A percentile compares a stretch with the other conserved stretches of the same genome.
phyloP scores from a whole-genome alignment of 2,888 invertebrate genomes.

The Autographa gamma region DNA sequence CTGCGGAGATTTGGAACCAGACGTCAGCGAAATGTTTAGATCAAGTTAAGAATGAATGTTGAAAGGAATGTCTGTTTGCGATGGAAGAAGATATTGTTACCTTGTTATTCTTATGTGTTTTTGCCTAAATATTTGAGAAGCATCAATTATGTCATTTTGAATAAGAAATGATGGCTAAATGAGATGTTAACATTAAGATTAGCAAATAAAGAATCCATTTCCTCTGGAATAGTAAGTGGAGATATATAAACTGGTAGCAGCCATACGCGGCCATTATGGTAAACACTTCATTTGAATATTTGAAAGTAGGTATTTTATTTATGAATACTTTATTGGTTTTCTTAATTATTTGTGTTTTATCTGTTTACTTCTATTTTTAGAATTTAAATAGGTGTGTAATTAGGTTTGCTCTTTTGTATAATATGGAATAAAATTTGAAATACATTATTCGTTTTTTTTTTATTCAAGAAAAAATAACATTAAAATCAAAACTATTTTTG shows the following conservation, averaged over 20 bases:
- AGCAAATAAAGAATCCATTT: conserved; percentile 37
- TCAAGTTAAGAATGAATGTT: conserved; percentile 18
- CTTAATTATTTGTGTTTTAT: neutral
- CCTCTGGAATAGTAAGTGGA: conserved; percentile 20
- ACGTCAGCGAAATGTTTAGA: conserved; percentile 19
- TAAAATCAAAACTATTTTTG: too few relatives aligned
- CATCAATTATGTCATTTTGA: conserved; percentile 27
- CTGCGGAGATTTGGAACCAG: conserved; percentile 22
- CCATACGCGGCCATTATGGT: conserved; percentile 17
- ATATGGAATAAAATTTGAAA: neutral
- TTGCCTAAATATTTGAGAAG: conserved; percentile 17
- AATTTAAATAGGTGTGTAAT: too few relatives aligned
- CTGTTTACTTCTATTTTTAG: neutral
- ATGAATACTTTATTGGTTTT: neutral
- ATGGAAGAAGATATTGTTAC: conserved; percentile 25
- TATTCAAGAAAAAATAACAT: too few relatives aligned
- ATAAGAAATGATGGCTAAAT: conserved; percentile 31
- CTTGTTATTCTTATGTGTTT: conserved; percentile 32
- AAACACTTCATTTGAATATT: conserved; percentile 43
- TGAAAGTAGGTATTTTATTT: conserved; percentile 9
- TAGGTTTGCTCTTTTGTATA: too few relatives aligned
- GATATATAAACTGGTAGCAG: conserved; percentile 31
- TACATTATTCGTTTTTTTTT: too few relatives aligned
- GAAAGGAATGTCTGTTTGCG: conserved; percentile 19
- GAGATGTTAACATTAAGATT: conserved; percentile 41